phyloP scores from a whole-genome alignment of 1,140 invertebrate species.

The Melitaea cinxia region DNA sequence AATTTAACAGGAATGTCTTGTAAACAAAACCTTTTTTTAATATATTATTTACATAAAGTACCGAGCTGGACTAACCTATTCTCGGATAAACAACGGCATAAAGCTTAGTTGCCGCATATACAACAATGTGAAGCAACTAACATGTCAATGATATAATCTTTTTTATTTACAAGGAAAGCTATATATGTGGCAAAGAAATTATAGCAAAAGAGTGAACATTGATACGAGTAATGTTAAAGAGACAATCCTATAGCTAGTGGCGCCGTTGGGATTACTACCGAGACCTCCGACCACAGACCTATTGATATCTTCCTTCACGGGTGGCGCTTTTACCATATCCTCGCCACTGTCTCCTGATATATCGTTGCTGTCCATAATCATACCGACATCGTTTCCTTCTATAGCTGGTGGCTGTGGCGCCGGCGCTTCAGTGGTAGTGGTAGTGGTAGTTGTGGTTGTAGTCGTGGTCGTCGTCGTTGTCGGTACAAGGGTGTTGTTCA shows the following conservation, averaged over 20 bases:
- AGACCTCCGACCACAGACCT: slow-evolving; percentile 65
- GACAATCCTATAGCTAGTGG: slow-evolving; percentile 42
- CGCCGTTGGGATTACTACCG: slow-evolving; percentile 57
- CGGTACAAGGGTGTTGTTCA: slow-evolving; percentile 88
- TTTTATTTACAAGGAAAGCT: slow-evolving; percentile 69
- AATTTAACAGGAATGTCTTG: slow-evolving; percentile 75
- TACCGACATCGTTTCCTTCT: slow-evolving; percentile 69
- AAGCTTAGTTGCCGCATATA: slow-evolving; percentile 63
- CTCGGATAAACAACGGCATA: slow-evolving; percentile 62
- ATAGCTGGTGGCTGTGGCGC: slow-evolving; percentile 67
- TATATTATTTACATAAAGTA: slow-evolving; percentile 70
- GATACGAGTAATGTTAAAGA: slow-evolving; percentile 52
- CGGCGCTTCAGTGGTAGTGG: slow-evolving; percentile 82
- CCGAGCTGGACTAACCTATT: slow-evolving; percentile 39
- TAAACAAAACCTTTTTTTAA: slow-evolving; percentile 53
- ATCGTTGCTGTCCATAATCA: slow-evolving; percentile 67
- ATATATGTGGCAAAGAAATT: slow-evolving; percentile 42
- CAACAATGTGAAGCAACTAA: slow-evolving; percentile 63
- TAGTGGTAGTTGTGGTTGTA: slow-evolving; percentile 86
- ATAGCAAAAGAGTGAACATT: slow-evolving; percentile 60
- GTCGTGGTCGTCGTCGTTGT: slow-evolving; percentile 88
- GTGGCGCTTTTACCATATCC: slow-evolving; percentile 54
- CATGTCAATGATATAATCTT: slow-evolving; percentile 53
- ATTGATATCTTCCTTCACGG: slow-evolving; percentile 71
- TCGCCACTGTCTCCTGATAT: slow-evolving; percentile 70